Evolutionary conservation across 2,797 vertebrate genomes (phyloP).

Genomic region (Fistularia tabacaria): DNA sequence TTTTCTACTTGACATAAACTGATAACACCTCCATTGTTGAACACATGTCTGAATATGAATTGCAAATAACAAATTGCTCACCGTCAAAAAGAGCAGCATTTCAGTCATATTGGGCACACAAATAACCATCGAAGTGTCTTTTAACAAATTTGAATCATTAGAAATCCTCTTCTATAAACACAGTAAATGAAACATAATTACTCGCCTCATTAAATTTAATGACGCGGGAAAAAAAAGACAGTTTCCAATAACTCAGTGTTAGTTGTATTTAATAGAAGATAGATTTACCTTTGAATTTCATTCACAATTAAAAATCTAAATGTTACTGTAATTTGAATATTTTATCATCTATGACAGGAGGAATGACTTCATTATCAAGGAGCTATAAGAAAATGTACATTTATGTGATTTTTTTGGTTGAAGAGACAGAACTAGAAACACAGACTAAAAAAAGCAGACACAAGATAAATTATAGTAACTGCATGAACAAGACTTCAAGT

Average conservation of each 20-base stretch:
- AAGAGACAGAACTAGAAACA: conserved; percentile 30
- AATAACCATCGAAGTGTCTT: no score
- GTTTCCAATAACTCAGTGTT: background rate
- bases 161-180: no score
- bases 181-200: no score
- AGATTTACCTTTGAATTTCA: conserved; percentile 60
- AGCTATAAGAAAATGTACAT: conserved; percentile 34
- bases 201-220: no score
- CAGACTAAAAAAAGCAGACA: conserved; percentile 33
- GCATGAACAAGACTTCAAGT: no score
- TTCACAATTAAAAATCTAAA: conserved; percentile 67
- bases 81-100: no score
- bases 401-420: conserved; percentile 17
- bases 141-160: no score
- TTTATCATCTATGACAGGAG: conserved; percentile 33
- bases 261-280: conserved; percentile 63
- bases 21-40: no score
- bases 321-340: conserved; percentile 22
- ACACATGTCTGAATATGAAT: no score
- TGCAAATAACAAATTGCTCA: no score
- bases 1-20: no score
- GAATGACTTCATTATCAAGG: conserved; percentile 48
- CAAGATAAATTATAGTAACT: conserved; percentile 14
- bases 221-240: background rate
- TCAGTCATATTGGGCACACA: no score